phyloP scores from a whole-genome alignment of 1,140 invertebrate genomes.

The Amyelois transitella region DNA sequence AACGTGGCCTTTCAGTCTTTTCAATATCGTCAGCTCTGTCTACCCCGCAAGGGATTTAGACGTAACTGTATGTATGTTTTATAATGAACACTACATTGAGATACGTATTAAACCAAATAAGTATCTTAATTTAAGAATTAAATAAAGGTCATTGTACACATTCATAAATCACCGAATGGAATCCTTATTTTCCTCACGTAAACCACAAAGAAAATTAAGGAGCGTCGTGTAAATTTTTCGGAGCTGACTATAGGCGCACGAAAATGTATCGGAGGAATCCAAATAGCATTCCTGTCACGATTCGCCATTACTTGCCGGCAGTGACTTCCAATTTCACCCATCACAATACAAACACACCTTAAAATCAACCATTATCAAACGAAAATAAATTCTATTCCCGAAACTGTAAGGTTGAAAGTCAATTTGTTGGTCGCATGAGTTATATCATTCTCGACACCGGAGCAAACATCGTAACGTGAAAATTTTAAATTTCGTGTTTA shows the following conservation, averaged over 20 bases:
- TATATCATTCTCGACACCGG: constrained; percentile 15
- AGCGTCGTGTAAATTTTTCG: constrained; percentile 9
- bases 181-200: constrained; percentile 38
- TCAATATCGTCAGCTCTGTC: no score
- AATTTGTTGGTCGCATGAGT: background rate
- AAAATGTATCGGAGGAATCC: constrained; percentile 46
- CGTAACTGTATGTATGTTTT: no score
- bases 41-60: no score
- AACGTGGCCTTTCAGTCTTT: no score
- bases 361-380: background rate
- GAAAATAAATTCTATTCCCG: constrained; percentile 18
- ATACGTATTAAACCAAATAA: no score
- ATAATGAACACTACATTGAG: no score
- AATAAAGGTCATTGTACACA: background rate
- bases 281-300: constrained; percentile 60
- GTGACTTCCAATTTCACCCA: constrained; percentile 63
- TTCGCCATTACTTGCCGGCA: constrained; percentile 63
- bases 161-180: background rate
- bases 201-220: constrained; percentile 49
- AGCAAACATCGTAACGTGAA: constrained; percentile 47
- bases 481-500: constrained; percentile 69
- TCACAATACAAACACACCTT: constrained; percentile 15
- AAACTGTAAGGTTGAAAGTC: constrained; percentile 14
- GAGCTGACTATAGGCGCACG: background rate
- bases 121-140: no score